Evolutionary conservation across 2,113 vertebrate genomes (phyloP).

Genomic region (Hippopotamus amphibius): DNA sequence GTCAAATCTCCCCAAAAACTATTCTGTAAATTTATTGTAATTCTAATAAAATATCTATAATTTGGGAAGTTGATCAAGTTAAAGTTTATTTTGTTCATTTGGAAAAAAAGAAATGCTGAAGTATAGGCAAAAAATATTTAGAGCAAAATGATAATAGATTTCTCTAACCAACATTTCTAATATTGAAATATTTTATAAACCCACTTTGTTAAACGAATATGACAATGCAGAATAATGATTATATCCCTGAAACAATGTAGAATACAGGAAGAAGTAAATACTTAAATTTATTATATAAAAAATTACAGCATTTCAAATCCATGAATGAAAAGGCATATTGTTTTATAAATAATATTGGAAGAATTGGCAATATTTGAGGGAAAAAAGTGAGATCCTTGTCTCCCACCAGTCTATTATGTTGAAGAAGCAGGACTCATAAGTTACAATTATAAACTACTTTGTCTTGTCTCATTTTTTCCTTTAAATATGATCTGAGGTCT

Average conservation of each 20-base stretch:
- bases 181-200: background rate
- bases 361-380: background rate
- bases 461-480: background rate
- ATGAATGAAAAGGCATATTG: background rate
- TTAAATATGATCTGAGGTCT: background rate
- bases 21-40: background rate
- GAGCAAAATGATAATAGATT: background rate
- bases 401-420: background rate
- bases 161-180: background rate
- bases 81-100: background rate
- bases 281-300: slow-evolving; percentile 14
- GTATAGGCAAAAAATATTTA: background rate
- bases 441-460: background rate
- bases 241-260: background rate
- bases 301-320: background rate
- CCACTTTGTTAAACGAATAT: background rate
- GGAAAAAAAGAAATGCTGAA: background rate
- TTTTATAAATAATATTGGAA: background rate
- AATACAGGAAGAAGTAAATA: background rate
- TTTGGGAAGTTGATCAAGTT: background rate
- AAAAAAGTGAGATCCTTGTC: background rate
- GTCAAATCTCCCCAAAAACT: background rate
- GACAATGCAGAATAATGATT: background rate
- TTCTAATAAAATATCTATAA: background rate
- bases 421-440: background rate